Evolutionary conservation across 2,113 vertebrate genomes (phyloP), one percentile per base, ranked within the genome.

Genomic region (Chaetorhynchus papuensis): DNA sequence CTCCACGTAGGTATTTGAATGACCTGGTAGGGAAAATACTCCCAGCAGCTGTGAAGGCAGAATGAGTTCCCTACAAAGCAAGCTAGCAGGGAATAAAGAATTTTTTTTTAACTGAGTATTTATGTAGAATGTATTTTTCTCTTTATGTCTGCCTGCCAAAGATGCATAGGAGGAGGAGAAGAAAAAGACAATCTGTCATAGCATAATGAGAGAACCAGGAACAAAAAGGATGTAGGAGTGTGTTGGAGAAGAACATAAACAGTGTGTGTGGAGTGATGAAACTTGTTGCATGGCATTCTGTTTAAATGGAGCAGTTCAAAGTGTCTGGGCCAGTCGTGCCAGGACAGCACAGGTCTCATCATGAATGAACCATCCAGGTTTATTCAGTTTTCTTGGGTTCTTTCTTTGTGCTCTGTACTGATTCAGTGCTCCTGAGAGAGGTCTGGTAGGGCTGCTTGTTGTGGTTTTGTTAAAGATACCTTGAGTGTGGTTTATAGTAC

Each of bases 1-100:
- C 95, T 99, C 99, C 11, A 99, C 99, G 99, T 99, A 97, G 99
- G 99, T 98, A 13, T 50, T 63, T 63, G 47, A 35, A 5, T 39
- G 30, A 6, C 15, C 31, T 76, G 23, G 11, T 28, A n/a, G n/a
- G 52, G 60, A 66, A 63, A 60, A 37, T 17, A 15, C 18, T 68
- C 52, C 35, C 27, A 22, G 79, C 41, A 74, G 61, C 60, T 53
- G 22, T 56, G 64, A 44, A 60, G 70, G 41, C 30, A 30, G 83
- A 56, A 33, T 28, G 69, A 47, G 37, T 49, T 57, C 7, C 19
- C 37, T 72, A 33, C 26, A 69, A 76, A 68, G 70, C 2, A 9
- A 39, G 11, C 35, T 50, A 27, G 30, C 37, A 19, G 66, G 27
- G 41, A 65, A n/a, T 31, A 77, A 68, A 60, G 16, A 16, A 9